Evolutionary conservation across 2,797 vertebrate genomes (phyloP), one percentile per base, ranked within the genome.

Genomic region (Kryptopterus vitreolus): DNA sequence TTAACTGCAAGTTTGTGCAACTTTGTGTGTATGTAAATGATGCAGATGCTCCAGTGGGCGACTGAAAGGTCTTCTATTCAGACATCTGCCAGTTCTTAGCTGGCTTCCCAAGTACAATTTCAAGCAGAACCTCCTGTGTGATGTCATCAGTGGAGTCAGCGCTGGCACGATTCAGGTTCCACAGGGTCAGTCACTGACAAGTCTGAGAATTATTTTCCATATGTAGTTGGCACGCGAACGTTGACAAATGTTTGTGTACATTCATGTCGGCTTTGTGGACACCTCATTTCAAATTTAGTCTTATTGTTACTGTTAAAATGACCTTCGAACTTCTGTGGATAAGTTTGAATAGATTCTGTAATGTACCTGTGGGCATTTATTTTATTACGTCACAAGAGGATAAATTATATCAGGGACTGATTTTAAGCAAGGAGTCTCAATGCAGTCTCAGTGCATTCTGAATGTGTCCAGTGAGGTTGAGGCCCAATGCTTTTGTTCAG

Each of bases 101-200:
- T 96, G 95, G 96, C 93, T 97, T 1, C 96, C 96, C 84, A 96
- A 94, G 87, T 98, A 96, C 84, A 96, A 92, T 85, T 86, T 93
- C 69, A 96, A 93, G 92, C 93, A 96, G 38, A 95, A 92, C 82
- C 77, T 97, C 35, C 16, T 96, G 82, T 88, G 92, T 1, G 96
- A 97, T 80, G 89, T 96, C 79, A 93, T 97, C 0, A 95, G 96
- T 0, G 96, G 96, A 80, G 86, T 97, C 90, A 97, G 96, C 0
- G 96, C 95, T 0, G 96, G 96, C 9, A 97, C 94, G 0, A 96
- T 98, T 73, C 96, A 97, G 81, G 95, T 98, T 80, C 96, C 96
- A 33, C 96, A 97, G 92, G 96, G 96, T 97, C 84, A 88, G 92
- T 43, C 15, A 43, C 52, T 52, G 4, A 31, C 2, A 71, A 4